These are phyloP conservation scores for Chelmon rostratus DNA, from an alignment of 2,797 vertebrate species.

Conservation along the genomic window DNA sequence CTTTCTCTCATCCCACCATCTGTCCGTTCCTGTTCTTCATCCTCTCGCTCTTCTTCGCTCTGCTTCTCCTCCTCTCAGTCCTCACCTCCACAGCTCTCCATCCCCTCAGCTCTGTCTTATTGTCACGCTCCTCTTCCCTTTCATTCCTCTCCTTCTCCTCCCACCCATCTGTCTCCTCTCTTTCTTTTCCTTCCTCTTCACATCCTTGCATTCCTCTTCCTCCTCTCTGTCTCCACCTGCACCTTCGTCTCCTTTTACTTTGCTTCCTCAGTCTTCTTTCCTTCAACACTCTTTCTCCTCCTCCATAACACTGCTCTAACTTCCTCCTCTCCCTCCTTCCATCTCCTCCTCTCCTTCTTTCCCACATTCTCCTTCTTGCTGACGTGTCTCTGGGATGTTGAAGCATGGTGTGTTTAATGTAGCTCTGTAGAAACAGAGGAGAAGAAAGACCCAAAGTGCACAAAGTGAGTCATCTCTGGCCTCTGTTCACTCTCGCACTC, in stretches of 20 bases:
- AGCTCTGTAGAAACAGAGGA: background rate
- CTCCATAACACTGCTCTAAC: background rate
- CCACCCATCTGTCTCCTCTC: constrained; percentile 59
- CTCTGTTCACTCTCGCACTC: constrained; percentile 4
- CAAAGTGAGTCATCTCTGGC: constrained; percentile 34
- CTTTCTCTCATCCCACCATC: constrained; percentile 42
- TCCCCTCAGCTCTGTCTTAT: constrained; percentile 29
- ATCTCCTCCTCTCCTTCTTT: background rate
- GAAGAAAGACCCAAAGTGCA: background rate
- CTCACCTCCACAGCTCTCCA: constrained; percentile 14
- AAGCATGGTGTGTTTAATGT: background rate
- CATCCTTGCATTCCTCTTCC: constrained; percentile 9
- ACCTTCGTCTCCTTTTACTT: background rate
- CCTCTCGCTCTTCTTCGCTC: background rate
- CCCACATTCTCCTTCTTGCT: constrained; percentile 1
- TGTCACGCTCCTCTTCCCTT: constrained; percentile 48
- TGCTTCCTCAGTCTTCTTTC: background rate
- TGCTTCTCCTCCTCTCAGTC: constrained; percentile 3
- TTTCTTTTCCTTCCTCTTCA: constrained; percentile 20
- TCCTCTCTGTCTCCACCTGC: background rate
- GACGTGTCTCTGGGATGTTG: constrained; percentile 2
- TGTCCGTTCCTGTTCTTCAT: constrained; percentile 34
- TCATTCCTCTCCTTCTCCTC: constrained; percentile 50
- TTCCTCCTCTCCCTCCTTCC: background rate
- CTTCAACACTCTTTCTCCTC: background rate